phyloP scores from a whole-genome alignment of 23 tunicate species.

The Oikopleura dioica region DNA sequence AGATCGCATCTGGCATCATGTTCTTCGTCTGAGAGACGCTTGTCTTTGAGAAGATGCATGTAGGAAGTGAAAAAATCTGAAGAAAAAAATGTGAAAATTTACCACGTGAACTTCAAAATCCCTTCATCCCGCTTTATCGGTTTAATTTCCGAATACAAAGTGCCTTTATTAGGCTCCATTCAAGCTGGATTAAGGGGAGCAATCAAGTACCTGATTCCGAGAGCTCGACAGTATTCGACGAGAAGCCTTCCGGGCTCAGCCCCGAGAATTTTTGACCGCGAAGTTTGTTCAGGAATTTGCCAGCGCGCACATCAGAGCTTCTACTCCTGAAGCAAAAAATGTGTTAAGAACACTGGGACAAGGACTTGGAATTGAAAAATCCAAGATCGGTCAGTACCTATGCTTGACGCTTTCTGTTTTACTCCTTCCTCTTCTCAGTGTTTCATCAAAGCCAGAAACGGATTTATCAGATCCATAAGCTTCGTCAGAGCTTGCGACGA shows the following conservation, averaged over 20 bases:
- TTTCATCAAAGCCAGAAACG: neutral
- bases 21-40: conserved; percentile 3
- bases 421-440: no score
- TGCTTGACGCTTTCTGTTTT: no score
- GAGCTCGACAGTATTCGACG: neutral
- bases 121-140: no score
- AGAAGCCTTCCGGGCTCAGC: neutral
- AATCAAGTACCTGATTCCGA: neutral
- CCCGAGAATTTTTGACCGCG: neutral
- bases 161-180: no score
- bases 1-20: conserved; percentile 12
- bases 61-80: conserved; percentile 6
- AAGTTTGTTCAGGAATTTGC: neutral
- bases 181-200: no score
- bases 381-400: no score
- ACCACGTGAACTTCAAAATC: no score
- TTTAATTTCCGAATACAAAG: no score
- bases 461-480: conserved; percentile 10
- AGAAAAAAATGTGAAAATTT: no score
- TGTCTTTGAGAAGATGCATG: neutral
- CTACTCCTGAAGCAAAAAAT: no score
- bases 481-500: neutral
- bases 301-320: conserved; percentile 8
- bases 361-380: no score
- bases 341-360: no score